Percentiles rank a stretch among this genome's conserved stretches.
Evolutionary conservation across 1,140 invertebrate genomes (phyloP).

Genomic region (Samia ricini): DNA sequence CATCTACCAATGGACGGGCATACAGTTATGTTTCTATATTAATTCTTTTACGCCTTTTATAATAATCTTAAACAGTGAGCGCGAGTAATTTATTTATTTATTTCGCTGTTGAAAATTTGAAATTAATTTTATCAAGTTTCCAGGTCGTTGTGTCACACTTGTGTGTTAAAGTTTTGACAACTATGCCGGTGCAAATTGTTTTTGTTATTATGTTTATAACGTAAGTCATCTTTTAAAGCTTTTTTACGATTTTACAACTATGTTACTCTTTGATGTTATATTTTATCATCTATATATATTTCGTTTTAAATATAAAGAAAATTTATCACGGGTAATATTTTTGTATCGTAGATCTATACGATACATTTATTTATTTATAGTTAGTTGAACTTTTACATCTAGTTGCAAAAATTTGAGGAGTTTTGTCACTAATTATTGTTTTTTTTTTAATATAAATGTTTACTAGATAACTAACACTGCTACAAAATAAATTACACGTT

Average conservation of each 20-base stretch:
- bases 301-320: neutral
- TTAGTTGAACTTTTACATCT: too few relatives aligned
- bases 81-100: conserved; percentile 45
- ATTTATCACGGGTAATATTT: neutral
- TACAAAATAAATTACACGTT: too few relatives aligned
- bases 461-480: too few relatives aligned
- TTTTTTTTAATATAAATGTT: too few relatives aligned
- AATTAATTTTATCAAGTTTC: neutral
- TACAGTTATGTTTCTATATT: conserved; percentile 62
- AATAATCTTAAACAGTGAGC: conserved; percentile 63
- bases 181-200: neutral
- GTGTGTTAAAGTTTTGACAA: neutral
- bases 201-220: neutral
- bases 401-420: too few relatives aligned
- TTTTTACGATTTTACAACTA: neutral
- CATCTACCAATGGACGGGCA: conserved; percentile 43
- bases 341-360: neutral
- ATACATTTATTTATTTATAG: too few relatives aligned
- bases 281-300: neutral
- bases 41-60: conserved; percentile 68
- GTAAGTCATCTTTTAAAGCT: neutral
- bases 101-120: neutral
- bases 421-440: too few relatives aligned
- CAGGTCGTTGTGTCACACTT: neutral
- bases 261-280: neutral